Evolutionary conservation across 1,140 invertebrate genomes (phyloP), one percentile per base, ranked within the genome.

Genomic region (Leptinotarsa lineolata): DNA sequence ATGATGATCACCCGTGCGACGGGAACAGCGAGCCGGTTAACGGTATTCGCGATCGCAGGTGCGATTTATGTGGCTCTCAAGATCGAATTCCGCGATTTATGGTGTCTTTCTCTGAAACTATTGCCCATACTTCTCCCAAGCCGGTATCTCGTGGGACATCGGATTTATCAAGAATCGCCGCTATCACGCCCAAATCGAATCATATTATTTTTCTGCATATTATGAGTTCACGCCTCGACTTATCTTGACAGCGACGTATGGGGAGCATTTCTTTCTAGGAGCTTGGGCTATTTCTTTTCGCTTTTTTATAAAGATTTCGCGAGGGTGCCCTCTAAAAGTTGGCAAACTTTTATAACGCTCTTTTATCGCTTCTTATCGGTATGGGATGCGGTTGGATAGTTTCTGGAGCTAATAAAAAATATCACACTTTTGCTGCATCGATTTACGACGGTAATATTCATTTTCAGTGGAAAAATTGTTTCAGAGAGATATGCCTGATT

Each of bases 81-180:
- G 79, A 82, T 82, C 81, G 81, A 82, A 82, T 81, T 82, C 74
- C 72, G 73, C 80, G 81, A 82, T 82, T 82, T 82, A 82, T 80
- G 66, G 72, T 76, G 76, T 68, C 81, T 81, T 80, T 82, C 79
- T 79, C 60, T 74, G 78, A 79, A 81, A 79, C 80, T 81, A 82
- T 81, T 80, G 78, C 78, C 77, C 76, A 78, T 78, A 77, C 74
- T 77, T 78, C 77, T 81, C 78, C 76, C 76, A 76, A 72, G 70
- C 68, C 68, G 74, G 73, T 73, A 79, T 81, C 79, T 81, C 78
- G 44, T 21, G 79, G 76, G 79, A 79, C 75, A 73, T 70, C 73
- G 73, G 72, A 81, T 81, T 77, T 81, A 79, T 81, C 78, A 79
- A 77, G 78, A 74, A 78, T 74, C 73, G 74, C 72, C 72, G 73